Evolutionary conservation across 2,888 invertebrate species (phyloP), one percentile per base, ranked within the genome.

Genomic region (Tricholauxania praeusta): DNA sequence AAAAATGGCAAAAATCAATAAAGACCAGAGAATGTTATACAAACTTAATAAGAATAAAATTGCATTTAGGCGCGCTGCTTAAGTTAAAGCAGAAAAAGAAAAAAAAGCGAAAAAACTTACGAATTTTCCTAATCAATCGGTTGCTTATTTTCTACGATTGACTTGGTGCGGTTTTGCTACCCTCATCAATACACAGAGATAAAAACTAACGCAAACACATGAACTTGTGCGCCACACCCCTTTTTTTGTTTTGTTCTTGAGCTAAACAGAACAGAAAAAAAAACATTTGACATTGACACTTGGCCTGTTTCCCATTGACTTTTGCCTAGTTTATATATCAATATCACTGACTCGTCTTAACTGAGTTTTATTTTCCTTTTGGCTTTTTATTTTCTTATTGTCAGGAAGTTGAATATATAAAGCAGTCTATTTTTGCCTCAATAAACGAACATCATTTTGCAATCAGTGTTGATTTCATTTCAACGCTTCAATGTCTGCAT

Each of bases 361-460:
- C 28, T 12, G 48, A 17, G 15, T 47, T 39, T 15, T 62, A 39
- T 22, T 39, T 39, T 28, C 6, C n/a, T 32, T 10, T 49, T 19
- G n/a, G 15, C 15, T 64, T 19, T 15, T 69, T 60, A 14, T 59
- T n/a, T n/a, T 51, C 22, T 32, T 15, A 12, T 51, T 12, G 3
- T 14, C 49, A 39, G 39, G 39, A 39, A 39, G 39, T 39, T 39
- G 39, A 10, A 10, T 7, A 10, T 7, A 7, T 32, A 5, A 7
- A 10, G 39, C 39, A 39, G 7, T 39, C 1, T 39, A 39, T 39
- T 32, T 52, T 51, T 49, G 59, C 72, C 64, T 72, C 63, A 73
- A 73, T 76, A 76, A 76, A 73, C 76, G 76, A 75, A 78, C 77
- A 78, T 76, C 74, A 72, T 76, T 76, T 75, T 72, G 74, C 77